Evolutionary conservation across 2,113 vertebrate species (phyloP), one percentile per base, ranked within the genome.

Genomic region (Perccottus glenii): DNA sequence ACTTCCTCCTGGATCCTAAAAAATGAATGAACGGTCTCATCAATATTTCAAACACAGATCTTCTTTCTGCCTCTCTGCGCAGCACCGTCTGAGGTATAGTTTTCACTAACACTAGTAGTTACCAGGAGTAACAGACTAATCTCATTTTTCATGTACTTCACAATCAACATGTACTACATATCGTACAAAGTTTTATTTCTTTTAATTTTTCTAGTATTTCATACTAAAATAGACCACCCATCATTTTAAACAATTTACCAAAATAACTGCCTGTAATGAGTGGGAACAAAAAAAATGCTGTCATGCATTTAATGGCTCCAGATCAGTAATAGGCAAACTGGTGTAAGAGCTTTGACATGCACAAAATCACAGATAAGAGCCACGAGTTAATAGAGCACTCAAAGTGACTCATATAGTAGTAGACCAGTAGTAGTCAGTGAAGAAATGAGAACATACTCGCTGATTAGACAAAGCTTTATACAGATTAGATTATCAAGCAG

Each of bases 1-100:
- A 69, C 46, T 68, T 62, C 60, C 63, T 60, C 9, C 6, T 15
- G 56, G 45, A 46, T 48, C 50, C 36, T 66, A 32, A 67, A 83
- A 78, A 65, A 82, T 64, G 70, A 76, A 81, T 73, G 11, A 9
- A 58, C 9, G 27, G 48, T 50, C 66, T 82, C 83, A 87, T 91
- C 65, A 90, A 89, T 89, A 88, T 89, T 91, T 88, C 70, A 89
- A 44, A 72, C 46, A 49, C 58, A 2, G 85, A 81, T 88, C 75
- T 44, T 71, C 70, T 89, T 85, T 82, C 85, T 50, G 64, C 67
- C 67, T 78, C 67, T 76, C 69, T 72, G 65, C 59, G 58, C 51
- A 10, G 50, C 11, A 1, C 55, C 36, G 10, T 57, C 45, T 65
- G 73, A 36, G 71, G 78, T 68, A 73, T 68, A 48, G 60, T 58